Evolutionary conservation across 2,113 vertebrate species (phyloP), one percentile per base, ranked within the genome.

Genomic region (Protomyctophum bolini): DNA sequence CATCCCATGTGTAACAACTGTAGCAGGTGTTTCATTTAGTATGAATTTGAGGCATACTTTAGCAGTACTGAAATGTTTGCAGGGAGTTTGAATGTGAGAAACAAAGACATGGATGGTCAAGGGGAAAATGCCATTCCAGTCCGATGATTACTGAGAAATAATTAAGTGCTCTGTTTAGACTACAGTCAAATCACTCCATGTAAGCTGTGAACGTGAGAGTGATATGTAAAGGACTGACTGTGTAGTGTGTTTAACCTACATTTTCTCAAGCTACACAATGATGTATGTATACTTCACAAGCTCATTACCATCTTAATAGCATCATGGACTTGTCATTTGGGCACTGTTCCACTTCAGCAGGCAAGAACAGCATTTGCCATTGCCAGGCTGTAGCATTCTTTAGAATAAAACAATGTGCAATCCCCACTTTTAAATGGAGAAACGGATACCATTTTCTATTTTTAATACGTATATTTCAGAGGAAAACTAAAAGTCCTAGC

Each of bases 261-360:
- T 82, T 87, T 84, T 84, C 54, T 73, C 64, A 1, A n/a, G 50
- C 63, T 46, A 57, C 66, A 78, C 74, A 74, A 78, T 79, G 77
- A 86, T 85, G 70, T 21, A 21, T 83, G 74, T 67, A 66, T 73
- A 80, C 77, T 73, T 87, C 84, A 54, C 73, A 68, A 73, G 49
- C 83, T 92, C 87, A 91, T 91, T 92, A 90, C 65, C 89, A 91
- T 88, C 62, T 85, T 85, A 91, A 91, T 91, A 66, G 72, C 73
- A 68, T 64, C 52, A 60, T 29, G 71, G 81, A 83, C 83, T 83
- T 58, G 33, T 88, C 87, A 83, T 86, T 78, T 48, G 68, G 72
- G 29, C 21, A 3, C 70, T 68, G 86, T 87, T 90, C 88, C 89
- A 89, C 90, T 87, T 83, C 82, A 83, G 77, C 66, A 73, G 70